Evolutionary conservation across 2,113 vertebrate genomes (phyloP), one percentile per base, ranked within the genome.

Genomic region (Gadus macrocephalus): DNA sequence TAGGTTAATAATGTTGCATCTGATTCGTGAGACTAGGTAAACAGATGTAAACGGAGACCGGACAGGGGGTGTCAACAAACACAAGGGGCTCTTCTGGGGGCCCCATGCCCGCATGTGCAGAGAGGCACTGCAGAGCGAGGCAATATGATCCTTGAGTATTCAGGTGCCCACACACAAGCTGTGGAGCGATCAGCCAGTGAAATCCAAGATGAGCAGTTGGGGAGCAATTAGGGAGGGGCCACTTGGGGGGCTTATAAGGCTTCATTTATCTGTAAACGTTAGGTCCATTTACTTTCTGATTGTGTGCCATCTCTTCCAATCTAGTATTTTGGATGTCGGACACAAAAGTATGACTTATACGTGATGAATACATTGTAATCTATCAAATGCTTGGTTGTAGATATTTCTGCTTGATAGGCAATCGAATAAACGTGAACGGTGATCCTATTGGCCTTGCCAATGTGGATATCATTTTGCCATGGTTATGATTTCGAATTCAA

Each of bases 81-180:
- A 73, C 85, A 73, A 81, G 74, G 61, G 77, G 63, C 82, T 83
- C 73, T 88, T 82, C 85, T 76, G 82, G 67, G 72, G 71, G 77
- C 81, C 76, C 15, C 80, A 38, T 78, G 56, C 70, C 53, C 64
- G 70, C 67, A 4, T 65, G 76, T 82, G 73, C 69, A 35, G 68
- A 77, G 77, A 66, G 66, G 19, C 84, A 85, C 71, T 89, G 81
- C 82, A 82, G 80, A 80, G 80, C 78, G 84, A 87, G 83, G 89
- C 87, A 90, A 91, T 87, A 86, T 87, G 86, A 90, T 91, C 86
- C 87, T 83, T 67, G 78, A 78, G 82, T 82, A 88, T 86, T 86
- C 79, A 81, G 86, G 83, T 87, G 88, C 83, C 88, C 86, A 85
- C 86, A 90, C 85, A 86, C 80, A 88, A 81, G 84, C 87, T 72